Conservation (phyloP, 35 echinoderm and acorn worm species). For the Anneissia japonica region DNA sequence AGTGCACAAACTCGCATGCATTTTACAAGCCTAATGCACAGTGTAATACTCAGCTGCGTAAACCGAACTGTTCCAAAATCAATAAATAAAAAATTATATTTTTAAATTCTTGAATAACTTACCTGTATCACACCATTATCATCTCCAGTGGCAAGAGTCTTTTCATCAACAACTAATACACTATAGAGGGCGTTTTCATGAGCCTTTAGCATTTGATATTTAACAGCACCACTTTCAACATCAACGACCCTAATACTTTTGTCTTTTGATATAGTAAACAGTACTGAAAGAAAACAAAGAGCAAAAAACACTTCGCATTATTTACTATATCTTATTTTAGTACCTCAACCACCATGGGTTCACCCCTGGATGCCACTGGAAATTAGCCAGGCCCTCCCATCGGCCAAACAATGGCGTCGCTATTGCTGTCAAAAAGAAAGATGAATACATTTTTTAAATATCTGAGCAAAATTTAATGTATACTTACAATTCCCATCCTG, state of each 20-base stretch:
- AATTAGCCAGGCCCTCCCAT: not conserved
- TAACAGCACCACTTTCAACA: constrained; percentile 34
- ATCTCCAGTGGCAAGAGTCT: constrained; percentile 78
- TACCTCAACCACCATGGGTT: not conserved
- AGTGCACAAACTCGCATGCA: not conserved
- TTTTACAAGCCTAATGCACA: not conserved
- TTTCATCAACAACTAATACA: constrained; percentile 55
- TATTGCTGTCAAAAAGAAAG: not conserved
- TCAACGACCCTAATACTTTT: constrained; percentile 74
- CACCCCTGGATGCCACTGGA: not conserved
- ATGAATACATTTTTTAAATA: not conserved
- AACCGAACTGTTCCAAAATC: not conserved
- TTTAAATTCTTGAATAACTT: not conserved
- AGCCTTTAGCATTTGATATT: constrained; percentile 43
- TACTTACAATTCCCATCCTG: constrained; percentile 84
- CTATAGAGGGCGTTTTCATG: constrained; percentile 69
- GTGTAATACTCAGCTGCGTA: not conserved
- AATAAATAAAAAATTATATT: not conserved
- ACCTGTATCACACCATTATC: constrained; percentile 92
- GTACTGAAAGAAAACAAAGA: constrained; percentile 15
- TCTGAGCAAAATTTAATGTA: not conserved
- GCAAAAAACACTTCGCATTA: not conserved
- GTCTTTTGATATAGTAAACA: constrained; percentile 82
- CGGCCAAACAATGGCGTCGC: not conserved
- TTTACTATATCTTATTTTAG: constrained; percentile 1